Evolutionary conservation across 2,113 vertebrate genomes (phyloP).

Genomic region (Bubo scandiacus): DNA sequence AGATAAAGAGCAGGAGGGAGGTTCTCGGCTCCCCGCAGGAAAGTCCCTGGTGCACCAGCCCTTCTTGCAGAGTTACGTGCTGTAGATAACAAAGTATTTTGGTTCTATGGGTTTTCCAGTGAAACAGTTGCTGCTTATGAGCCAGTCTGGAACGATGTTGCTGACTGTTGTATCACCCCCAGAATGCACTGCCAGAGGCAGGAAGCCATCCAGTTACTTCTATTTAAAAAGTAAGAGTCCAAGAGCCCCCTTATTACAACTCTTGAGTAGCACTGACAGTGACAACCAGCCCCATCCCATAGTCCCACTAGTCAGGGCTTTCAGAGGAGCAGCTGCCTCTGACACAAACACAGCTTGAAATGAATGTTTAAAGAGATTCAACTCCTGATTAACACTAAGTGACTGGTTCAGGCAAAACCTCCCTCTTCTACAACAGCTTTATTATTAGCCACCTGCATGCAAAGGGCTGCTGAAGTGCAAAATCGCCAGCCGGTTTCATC

Average conservation of each 20-base stretch:
- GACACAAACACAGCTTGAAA: background rate
- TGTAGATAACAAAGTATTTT: background rate
- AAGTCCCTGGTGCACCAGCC: accelerated
- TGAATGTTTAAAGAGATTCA: background rate
- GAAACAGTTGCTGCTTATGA: background rate
- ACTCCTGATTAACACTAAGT: background rate
- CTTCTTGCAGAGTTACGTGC: background rate
- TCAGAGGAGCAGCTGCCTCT: background rate
- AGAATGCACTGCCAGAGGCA: background rate
- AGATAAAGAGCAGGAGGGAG: background rate
- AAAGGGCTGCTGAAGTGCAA: background rate
- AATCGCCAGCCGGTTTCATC: background rate
- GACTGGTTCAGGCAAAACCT: background rate
- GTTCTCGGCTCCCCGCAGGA: background rate
- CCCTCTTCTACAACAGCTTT: background rate
- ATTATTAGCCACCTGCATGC: background rate
- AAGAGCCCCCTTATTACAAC: background rate
- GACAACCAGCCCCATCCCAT: background rate
- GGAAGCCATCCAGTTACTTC: background rate
- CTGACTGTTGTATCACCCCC: background rate
- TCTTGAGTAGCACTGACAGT: background rate
- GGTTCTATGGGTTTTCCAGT: background rate
- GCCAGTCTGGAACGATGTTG: background rate
- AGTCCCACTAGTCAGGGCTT: background rate
- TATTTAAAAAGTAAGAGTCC: background rate